These are phyloP conservation scores for Megalopta genalis DNA, from an alignment of 1,140 invertebrate species.

Conservation along the genomic window DNA sequence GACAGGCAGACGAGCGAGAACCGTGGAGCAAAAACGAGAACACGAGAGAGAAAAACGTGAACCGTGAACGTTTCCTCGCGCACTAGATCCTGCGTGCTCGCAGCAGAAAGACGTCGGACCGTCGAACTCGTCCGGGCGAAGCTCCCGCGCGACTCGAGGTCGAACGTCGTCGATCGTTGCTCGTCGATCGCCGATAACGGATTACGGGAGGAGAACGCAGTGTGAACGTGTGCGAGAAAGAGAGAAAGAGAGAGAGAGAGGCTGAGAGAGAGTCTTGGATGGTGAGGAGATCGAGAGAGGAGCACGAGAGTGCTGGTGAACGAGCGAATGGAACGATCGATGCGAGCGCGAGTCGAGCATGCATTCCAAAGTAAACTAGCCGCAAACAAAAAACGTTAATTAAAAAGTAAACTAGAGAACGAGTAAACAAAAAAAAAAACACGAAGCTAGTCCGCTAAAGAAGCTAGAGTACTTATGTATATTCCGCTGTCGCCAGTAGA, in stretches of 20 bases:
- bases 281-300: neutral
- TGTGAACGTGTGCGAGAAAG: neutral
- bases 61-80: slow-evolving; percentile 12
- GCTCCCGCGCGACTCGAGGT: neutral
- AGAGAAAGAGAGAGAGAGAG: neutral
- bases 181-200: neutral
- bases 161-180: neutral
- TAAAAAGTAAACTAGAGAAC: too few relatives aligned
- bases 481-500: slow-evolving; percentile 54
- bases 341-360: slow-evolving; percentile 37
- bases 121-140: slow-evolving; percentile 5
- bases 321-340: neutral
- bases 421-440: slow-evolving; percentile 3
- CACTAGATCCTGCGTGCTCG: neutral
- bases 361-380: slow-evolving; percentile 53
- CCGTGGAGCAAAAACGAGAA: neutral
- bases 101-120: neutral
- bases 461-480: slow-evolving; percentile 40
- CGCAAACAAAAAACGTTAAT: too few relatives aligned
- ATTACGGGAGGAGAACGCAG: neutral
- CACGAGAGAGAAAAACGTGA: neutral
- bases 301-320: neutral
- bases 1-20: neutral
- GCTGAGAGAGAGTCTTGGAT: neutral
- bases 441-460: slow-evolving; percentile 41